phyloP scores from a whole-genome alignment of 2,797 vertebrate genomes.

The Telmatherina bonti region DNA sequence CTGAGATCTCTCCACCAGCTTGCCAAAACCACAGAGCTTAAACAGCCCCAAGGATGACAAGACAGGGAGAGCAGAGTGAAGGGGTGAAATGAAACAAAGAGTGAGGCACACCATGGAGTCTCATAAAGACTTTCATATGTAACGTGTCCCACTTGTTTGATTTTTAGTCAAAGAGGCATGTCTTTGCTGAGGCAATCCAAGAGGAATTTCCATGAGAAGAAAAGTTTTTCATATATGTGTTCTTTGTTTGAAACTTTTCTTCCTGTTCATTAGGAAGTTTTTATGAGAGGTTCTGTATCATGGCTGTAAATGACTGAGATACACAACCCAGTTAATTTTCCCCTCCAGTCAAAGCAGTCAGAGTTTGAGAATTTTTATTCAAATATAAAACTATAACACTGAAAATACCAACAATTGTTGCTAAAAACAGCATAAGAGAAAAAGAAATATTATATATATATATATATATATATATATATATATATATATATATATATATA shows the following conservation, averaged over 20 bases:
- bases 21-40: slow-evolving; percentile 79
- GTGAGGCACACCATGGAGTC: slow-evolving; percentile 55
- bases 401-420: slow-evolving; percentile 6
- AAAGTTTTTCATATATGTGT: slow-evolving; percentile 51
- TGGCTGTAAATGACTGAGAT: slow-evolving; percentile 15
- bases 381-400: neutral
- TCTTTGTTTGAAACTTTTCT: slow-evolving; percentile 48
- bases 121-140: slow-evolving; percentile 79
- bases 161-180: slow-evolving; percentile 55
- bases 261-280: slow-evolving; percentile 26
- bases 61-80: slow-evolving; percentile 36
- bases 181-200: slow-evolving; percentile 66
- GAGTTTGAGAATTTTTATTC: neutral
- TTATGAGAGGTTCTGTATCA: slow-evolving; percentile 23
- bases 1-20: slow-evolving; percentile 57
- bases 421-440: neutral
- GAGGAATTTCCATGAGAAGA: slow-evolving; percentile 65
- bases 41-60: slow-evolving; percentile 66
- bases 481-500: too few relatives aligned
- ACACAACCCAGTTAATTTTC: slow-evolving; percentile 16
- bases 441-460: too few relatives aligned
- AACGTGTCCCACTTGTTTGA: slow-evolving; percentile 63
- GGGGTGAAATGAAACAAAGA: slow-evolving; percentile 52
- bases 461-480: too few relatives aligned
- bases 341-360: neutral